Conservation (phyloP, 2,888 invertebrate species). For the Artemia sp. region DNA sequence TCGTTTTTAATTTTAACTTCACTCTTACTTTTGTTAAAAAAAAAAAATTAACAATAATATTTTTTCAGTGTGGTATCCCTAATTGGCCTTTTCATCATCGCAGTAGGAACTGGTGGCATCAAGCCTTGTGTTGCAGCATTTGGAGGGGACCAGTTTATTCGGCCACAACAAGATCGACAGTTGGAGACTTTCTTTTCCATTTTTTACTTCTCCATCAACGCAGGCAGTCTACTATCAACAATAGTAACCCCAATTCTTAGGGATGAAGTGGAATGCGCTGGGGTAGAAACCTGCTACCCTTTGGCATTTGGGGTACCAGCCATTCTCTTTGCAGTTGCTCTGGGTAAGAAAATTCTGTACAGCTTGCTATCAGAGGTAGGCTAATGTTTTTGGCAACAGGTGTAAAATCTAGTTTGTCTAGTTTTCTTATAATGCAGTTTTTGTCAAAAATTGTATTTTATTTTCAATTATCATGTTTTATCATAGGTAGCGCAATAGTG, state of each 20-base stretch:
- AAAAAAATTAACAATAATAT: slow-evolving; percentile 17
- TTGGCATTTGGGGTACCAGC: slow-evolving; percentile 80
- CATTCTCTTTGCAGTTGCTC: slow-evolving; percentile 59
- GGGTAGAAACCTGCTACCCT: slow-evolving; percentile 56
- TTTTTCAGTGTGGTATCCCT: slow-evolving; percentile 33
- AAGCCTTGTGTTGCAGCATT: slow-evolving; percentile 90
- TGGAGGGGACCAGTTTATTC: slow-evolving; percentile 78
- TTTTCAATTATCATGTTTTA: too few relatives aligned
- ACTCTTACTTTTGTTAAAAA: background rate
- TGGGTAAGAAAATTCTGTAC: slow-evolving; percentile 39
- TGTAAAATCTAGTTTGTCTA: too few relatives aligned
- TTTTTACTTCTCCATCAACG: slow-evolving; percentile 85
- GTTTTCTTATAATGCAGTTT: too few relatives aligned
- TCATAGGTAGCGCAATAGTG: too few relatives aligned
- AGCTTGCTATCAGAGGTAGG: too few relatives aligned
- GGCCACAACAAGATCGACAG: slow-evolving; percentile 59
- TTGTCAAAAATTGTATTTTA: too few relatives aligned
- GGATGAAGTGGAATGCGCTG: slow-evolving; percentile 58
- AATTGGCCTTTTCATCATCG: slow-evolving; percentile 44
- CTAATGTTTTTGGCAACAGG: too few relatives aligned
- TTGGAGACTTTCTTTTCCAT: slow-evolving; percentile 74
- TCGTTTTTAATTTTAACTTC: too few relatives aligned
- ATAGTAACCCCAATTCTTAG: slow-evolving; percentile 71
- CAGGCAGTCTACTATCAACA: slow-evolving; percentile 72
- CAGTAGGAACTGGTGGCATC: slow-evolving; percentile 81